Evolutionary conservation across 2,888 invertebrate species (phyloP).

Genomic region (Blastobasis lacticolella): DNA sequence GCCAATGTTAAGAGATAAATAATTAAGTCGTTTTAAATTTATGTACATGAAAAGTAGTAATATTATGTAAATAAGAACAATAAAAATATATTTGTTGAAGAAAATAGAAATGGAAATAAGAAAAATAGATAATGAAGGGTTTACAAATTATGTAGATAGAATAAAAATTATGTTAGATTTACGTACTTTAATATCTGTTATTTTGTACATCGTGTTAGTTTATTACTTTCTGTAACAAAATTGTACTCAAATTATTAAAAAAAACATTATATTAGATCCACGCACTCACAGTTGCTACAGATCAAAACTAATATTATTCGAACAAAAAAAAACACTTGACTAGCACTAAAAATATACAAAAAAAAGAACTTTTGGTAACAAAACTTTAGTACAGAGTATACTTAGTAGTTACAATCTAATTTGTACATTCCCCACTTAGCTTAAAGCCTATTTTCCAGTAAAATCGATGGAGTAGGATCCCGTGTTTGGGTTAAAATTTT

Average conservation of each 20-base stretch:
- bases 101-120: neutral
- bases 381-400: conserved; percentile 1
- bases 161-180: neutral
- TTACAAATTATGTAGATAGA: neutral
- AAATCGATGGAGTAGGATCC: conserved; percentile 88
- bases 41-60: neutral
- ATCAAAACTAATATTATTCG: too few relatives aligned
- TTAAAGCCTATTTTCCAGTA: conserved; percentile 58
- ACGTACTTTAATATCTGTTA: neutral
- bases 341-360: conserved; percentile 38
- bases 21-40: too few relatives aligned
- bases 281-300: too few relatives aligned
- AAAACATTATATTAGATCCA: neutral
- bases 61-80: neutral
- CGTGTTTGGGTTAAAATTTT: conserved; percentile 81
- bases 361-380: conserved; percentile 19
- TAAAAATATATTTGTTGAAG: neutral
- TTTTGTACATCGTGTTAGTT: neutral
- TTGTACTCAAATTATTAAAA: neutral
- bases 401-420: neutral
- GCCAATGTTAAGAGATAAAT: too few relatives aligned
- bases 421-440: neutral
- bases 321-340: conserved; percentile 30
- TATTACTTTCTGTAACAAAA: too few relatives aligned
- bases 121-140: too few relatives aligned